Base-by-base conservation (phyloP, 2,113 vertebrate species). In the Rousettus leschenaultii region DNA sequence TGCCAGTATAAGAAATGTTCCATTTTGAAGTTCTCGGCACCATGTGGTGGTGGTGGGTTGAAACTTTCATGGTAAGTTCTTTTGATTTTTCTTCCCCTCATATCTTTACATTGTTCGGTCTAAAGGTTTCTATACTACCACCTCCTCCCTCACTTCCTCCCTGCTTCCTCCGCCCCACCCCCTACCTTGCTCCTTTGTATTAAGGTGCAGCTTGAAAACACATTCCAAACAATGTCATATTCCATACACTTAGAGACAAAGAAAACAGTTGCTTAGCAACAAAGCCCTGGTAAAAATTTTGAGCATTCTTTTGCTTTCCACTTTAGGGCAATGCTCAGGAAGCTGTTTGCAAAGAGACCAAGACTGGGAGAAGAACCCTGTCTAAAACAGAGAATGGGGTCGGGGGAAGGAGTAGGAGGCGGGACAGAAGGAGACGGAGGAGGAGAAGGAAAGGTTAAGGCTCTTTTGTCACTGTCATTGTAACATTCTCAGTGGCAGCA, bases 201-300 rank as follows among this genome's bases (percentile, higher is more conserved):
- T 71, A 95, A 94, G 85, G 28, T 74, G 28, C 22, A 3, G 38
- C 55, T 96, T 97, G 89, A 98, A 93, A 97, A 71, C 91, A 84
- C 86, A 92, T 94, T 97, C 97, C 79, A 91, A 98, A 97, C 65
- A 94, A 93, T 96, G 91, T 97, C 85, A 97, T 98, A 98, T 98
- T 96, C 95, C 90, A 96, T 97, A 94, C 73, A 79, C 66, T 96
- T 26, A 96, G 95, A 98, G 43, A 97, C 92, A 98, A 98, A 98
- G 92, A 95, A 98, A 97, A 91, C 40, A 14, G 98, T 99, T 99
- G 97, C 98, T 96, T 98, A 98, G 98, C 98, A 98, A 98, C 98
- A 96, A 95, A 86, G 40, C 86, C 70, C 65, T 43, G 79, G 82
- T 79, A 78, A 97, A 94, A 96, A 70, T 61, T 8, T 87, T 93